Evolutionary conservation across 2,888 invertebrate genomes (phyloP), one percentile per base, ranked within the genome.

Genomic region (Drosophila trichaetosa): DNA sequence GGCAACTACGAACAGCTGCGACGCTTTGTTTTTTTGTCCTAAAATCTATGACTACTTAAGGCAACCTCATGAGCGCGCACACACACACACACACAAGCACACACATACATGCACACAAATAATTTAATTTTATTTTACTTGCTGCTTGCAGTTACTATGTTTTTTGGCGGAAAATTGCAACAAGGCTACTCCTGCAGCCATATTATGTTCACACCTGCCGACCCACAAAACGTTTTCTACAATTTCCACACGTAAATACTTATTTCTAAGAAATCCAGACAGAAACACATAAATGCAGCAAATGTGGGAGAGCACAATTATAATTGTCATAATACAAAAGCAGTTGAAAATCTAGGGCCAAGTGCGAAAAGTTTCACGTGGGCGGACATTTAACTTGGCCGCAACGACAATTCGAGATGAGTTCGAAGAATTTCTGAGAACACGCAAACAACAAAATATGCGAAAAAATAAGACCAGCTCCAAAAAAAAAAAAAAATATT

Each of bases 281-380:
- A 56, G 21, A 58, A 69, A 24, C 63, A 52, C 48, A 42, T 48
- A 34, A 54, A 61, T 57, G 68, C 72, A 62, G 4, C 46, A 24
- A 24, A 46, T 73, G 80, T 83, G 79, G 73, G 70, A 72, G 74
- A 79, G 76, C 73, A 86, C 87, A 87, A 88, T 90, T 88, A 90
- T 88, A 87, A 90, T 87, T 87, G 83, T 89, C 87, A 90, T 88
- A 90, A 89, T 79, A 90, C 80, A 90, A 90, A 90, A 79, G 87
- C 87, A 87, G 76, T 90, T 79, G 78, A 81, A 90, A 90, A 88
- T 90, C 86, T 90, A 90, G 79, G 87, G 83, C 76, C 83, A 85
- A 88, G 86, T 88, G 83, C 62, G 73, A 85, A 88, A 87, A 82
- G 80, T 82, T 89, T 74, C 66, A 68, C 88, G 72, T 73, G 76